Evolutionary conservation across 2,113 vertebrate genomes (phyloP).

Genomic region (Tachuris rubrigastra): DNA sequence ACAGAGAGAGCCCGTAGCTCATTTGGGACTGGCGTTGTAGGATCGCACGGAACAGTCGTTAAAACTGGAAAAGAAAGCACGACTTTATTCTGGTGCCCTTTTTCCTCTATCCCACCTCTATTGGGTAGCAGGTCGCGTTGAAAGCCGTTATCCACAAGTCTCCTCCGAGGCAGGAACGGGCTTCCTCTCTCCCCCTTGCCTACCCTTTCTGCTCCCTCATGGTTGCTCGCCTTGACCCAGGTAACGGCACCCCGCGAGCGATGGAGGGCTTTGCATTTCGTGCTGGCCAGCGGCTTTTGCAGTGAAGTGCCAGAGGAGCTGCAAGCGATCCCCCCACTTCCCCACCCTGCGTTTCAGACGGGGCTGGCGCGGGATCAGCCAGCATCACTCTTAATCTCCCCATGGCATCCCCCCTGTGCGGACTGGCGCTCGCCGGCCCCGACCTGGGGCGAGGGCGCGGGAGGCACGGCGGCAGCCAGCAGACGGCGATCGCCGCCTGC

Average conservation of each 20-base stretch:
- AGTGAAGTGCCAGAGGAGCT: neutral
- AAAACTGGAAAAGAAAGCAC: neutral
- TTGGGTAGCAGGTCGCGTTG: neutral
- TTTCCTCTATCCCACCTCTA: neutral
- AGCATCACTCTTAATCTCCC: neutral
- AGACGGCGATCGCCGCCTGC: slow-evolving; percentile 86
- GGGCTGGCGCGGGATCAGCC: neutral
- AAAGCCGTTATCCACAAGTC: neutral
- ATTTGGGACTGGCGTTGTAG: neutral
- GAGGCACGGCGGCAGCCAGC: slow-evolving; percentile 70
- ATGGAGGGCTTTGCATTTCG: neutral
- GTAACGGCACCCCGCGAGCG: neutral
- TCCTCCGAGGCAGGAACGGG: neutral
- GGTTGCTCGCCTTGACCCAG: neutral
- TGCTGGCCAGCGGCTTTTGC: neutral
- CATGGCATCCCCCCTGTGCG: neutral
- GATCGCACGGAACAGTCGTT: neutral
- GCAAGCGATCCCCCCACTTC: neutral
- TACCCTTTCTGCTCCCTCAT: neutral
- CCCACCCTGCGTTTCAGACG: neutral
- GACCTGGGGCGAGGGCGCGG: neutral
- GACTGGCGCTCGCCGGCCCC: neutral
- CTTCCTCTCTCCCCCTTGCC: neutral
- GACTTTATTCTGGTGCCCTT: neutral
- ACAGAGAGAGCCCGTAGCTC: neutral